Conservation (phyloP, 2,797 vertebrate genomes). For the Ataeniobius toweri region DNA sequence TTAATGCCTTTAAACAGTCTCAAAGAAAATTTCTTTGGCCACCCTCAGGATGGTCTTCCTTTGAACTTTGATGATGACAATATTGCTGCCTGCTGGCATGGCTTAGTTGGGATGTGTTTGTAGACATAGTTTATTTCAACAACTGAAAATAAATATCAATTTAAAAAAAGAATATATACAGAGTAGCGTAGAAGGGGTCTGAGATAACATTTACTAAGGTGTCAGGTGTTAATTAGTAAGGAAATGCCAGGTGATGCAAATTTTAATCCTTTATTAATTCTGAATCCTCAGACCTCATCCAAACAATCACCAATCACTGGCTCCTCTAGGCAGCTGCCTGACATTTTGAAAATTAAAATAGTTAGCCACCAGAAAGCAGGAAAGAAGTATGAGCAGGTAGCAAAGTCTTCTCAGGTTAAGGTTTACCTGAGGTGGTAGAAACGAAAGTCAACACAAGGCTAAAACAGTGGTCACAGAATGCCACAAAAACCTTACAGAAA, state of each 20-base stretch:
- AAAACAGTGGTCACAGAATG: background rate
- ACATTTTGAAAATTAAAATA: conserved; percentile 11
- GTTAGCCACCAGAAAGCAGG: background rate
- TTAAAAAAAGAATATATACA: background rate
- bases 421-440: background rate
- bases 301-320: background rate
- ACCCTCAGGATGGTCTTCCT: background rate
- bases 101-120: background rate
- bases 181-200: background rate
- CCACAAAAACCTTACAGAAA: background rate
- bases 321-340: background rate
- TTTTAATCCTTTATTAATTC: conserved; percentile 7
- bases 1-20: background rate
- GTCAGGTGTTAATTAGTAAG: conserved; percentile 9
- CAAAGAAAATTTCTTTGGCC: background rate
- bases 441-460: background rate
- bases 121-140: background rate
- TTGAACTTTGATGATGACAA: background rate
- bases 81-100: background rate
- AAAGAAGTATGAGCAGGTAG: background rate
- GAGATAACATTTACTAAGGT: background rate
- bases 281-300: background rate
- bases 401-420: background rate
- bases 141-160: background rate
- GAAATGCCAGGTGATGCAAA: conserved; percentile 10